Evolutionary conservation across 2,113 vertebrate genomes (phyloP), one percentile per base, ranked within the genome.

Genomic region (Hemicordylus capensis): DNA sequence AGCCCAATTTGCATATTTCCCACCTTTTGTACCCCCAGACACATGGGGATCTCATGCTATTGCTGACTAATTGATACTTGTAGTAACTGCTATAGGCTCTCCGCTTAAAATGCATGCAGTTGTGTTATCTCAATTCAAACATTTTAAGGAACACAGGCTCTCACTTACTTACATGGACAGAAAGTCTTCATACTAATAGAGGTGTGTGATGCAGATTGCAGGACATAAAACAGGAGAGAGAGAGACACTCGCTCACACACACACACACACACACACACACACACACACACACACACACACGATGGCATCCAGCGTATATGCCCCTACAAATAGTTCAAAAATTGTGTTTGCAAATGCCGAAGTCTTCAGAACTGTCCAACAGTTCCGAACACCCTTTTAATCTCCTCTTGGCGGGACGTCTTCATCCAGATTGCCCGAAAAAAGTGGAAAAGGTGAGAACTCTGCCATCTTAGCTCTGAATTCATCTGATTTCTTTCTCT

Each of bases 41-140:
- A 90, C 91, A 17, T 86, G 85, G 93, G 93, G 87, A 92, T 93
- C 89, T 92, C 87, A 51, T 89, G 94, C 93, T 93, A 92, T 91
- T 95, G 95, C 95, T 95, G 95, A 95, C 93, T 96, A 95, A 97
- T 91, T 95, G 95, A 94, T 95, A 94, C 93, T 96, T 95, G 93
- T 93, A 88, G 93, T 94, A 93, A 92, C 90, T 51, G 92, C 93
- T 93, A 88, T 92, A 94, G 94, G 93, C 94, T 95, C 87, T 93
- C 88, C 94, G 88, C 92, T 94, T 93, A 95, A 93, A 93, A 93
- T 93, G 93, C 94, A 93, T 90, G 96, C 94, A 93, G 93, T 93
- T 87, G 81, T 92, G 92, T 89, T 78, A 92, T 93, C 94, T 93
- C 78, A 89, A 93, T 94, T 92, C 93, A 89, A 93, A 94, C 94